Evolutionary conservation across 2,797 vertebrate species (phyloP).

Genomic region (Pygocentrus nattereri): DNA sequence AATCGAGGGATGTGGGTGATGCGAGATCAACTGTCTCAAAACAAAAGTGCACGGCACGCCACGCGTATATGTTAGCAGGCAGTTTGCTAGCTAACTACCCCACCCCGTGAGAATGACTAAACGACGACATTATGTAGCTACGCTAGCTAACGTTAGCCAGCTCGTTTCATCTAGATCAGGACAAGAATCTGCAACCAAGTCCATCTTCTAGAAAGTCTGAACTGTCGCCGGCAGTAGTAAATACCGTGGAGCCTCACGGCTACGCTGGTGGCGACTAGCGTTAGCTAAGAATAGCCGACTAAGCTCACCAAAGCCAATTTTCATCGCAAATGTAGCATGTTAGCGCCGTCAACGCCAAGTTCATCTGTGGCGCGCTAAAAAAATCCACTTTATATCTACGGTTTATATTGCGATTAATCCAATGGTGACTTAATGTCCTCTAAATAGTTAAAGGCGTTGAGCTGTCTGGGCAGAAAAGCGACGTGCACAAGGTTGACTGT

Average conservation of each 20-base stretch:
- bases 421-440: too few relatives aligned
- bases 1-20: background rate
- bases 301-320: slow-evolving; percentile 3
- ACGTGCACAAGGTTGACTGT: background rate
- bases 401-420: too few relatives aligned
- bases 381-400: background rate
- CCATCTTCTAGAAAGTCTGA: too few relatives aligned
- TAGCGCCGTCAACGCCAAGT: background rate
- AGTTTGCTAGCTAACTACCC: background rate
- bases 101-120: background rate
- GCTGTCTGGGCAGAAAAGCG: too few relatives aligned
- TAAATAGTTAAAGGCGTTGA: too few relatives aligned
- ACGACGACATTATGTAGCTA: slow-evolving; percentile 2
- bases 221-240: background rate
- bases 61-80: background rate
- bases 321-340: slow-evolving; percentile 39
- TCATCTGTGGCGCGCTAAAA: background rate
- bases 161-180: background rate
- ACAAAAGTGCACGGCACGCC: background rate
- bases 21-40: background rate
- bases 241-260: background rate
- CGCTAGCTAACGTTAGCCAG: background rate
- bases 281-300: slow-evolving; percentile 18
- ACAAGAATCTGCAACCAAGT: background rate
- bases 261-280: background rate